Conservation (phyloP, 2,797 vertebrate species). For the Pygocentrus nattereri region DNA sequence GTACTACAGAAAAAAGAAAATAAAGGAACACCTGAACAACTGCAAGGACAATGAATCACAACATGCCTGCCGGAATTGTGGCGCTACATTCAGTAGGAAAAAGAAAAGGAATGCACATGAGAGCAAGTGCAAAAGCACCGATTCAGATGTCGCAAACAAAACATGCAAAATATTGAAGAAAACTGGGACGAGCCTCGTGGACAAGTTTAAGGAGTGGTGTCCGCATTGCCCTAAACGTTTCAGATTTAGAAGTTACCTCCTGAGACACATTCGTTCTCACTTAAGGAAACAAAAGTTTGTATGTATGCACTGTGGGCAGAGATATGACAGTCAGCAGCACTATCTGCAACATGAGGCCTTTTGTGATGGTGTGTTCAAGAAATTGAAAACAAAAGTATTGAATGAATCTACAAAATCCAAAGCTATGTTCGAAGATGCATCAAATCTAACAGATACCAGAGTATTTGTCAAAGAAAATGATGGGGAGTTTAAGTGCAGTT, state of each 20-base stretch:
- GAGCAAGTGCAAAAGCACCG: constrained; percentile 32
- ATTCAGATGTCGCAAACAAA: background rate
- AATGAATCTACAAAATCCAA: constrained; percentile 40
- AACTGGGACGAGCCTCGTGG: constrained; percentile 14
- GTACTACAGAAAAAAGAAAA: constrained; percentile 71
- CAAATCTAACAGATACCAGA: constrained; percentile 39
- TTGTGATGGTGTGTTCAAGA: constrained; percentile 67
- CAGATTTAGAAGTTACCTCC: constrained; percentile 68
- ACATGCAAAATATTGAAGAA: constrained; percentile 18
- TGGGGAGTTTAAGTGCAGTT: constrained; percentile 77
- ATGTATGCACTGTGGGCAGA: constrained; percentile 75
- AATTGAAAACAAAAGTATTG: constrained; percentile 32
- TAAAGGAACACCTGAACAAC: constrained; percentile 65
- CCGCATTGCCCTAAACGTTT: constrained; percentile 74
- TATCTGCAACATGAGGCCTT: constrained; percentile 75
- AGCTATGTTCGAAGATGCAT: constrained; percentile 15
- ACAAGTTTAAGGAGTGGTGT: constrained; percentile 64
- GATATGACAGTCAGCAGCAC: constrained; percentile 59
- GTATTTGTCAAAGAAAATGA: constrained; percentile 40
- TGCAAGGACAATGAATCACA: constrained; percentile 57
- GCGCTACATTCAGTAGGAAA: constrained; percentile 16
- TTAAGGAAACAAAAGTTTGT: constrained; percentile 67
- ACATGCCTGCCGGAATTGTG: constrained; percentile 50
- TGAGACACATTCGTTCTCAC: constrained; percentile 75
- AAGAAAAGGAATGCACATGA: constrained; percentile 48